Evolutionary conservation across 2,113 vertebrate species (phyloP).

Genomic region (Petrocephalus zakoni): DNA sequence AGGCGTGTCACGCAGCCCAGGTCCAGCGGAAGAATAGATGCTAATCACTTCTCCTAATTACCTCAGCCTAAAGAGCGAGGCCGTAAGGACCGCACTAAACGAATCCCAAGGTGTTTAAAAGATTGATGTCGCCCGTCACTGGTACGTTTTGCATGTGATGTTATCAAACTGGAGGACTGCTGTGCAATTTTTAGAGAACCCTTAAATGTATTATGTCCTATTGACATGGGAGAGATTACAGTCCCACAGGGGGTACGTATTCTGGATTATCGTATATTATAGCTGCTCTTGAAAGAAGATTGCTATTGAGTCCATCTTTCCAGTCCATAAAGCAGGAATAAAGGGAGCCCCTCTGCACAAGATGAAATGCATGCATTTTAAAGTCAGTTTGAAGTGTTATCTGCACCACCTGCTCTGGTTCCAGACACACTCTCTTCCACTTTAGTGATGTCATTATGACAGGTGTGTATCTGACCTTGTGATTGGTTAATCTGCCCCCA

Average conservation of each 20-base stretch:
- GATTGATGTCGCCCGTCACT: not conserved
- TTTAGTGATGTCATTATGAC: not conserved
- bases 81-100: not conserved
- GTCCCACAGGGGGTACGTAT: not conserved
- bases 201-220: not conserved
- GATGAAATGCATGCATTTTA: not conserved
- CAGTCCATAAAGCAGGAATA: not conserved
- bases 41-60: slow-evolving; percentile 14
- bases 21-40: not conserved
- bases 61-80: not conserved
- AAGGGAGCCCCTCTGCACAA: not conserved
- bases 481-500: not conserved
- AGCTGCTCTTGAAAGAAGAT: not conserved
- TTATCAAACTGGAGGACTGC: not conserved
- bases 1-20: not conserved
- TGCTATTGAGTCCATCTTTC: not conserved
- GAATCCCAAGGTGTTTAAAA: not conserved
- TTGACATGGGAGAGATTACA: not conserved
- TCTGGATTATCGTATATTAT: not conserved
- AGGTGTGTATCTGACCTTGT: not conserved
- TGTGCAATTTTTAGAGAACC: not conserved
- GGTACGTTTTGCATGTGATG: not conserved
- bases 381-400: not conserved
- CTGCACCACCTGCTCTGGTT: not conserved
- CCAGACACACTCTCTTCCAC: not conserved